Evolutionary conservation across 2,797 vertebrate species (phyloP), one percentile per base, ranked within the genome.

Genomic region (Pipistrellus kuhlii): DNA sequence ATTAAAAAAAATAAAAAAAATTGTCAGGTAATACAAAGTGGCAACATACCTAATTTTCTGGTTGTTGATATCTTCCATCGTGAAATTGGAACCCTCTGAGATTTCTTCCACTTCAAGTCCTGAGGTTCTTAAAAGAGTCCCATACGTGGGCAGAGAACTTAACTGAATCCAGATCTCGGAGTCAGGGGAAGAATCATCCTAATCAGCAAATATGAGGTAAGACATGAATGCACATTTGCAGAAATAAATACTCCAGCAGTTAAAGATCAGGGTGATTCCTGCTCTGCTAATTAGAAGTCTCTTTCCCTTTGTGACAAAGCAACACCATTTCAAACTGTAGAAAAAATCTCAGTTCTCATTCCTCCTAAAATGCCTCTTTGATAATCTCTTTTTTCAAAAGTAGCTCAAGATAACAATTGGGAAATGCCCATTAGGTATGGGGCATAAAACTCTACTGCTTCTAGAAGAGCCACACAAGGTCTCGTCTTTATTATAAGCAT

Each of bases 11-110:
- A 41, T 41, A 41, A 10, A 1, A 38, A 77, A 95, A 91, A 62
- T 21, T 53, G 21, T 71, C 12, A 77, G 62, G 21, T 75, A 87
- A 82, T 12, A 32, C 13, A 38, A 46, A 68, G 9, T 55, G 30
- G 51, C 83, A 94, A 57, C 4, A 3, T 98, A 99, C 99, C 99
- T 99, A 96, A 99, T 99, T 93, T 97, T 98, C 88, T 98, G 98
- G n/a, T 94, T 96, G 98, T 98, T 99, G 97, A 99, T 98, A 97
- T 99, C 99, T 80, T 99, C 99, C 99, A 99, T 99, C 17, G 98
- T 99, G 98, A 99, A 99, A 92, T 99, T 98, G 27, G 99, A 99
- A 96, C 99, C 98, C 96, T 99, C 99, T n/a, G 97, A 98, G 94
- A 99, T 98, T 96, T 99, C 99, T 89, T 98, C 98, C 7, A 96